Conservation (phyloP, 2,797 vertebrate species). For the Sebastes aleutianus region DNA sequence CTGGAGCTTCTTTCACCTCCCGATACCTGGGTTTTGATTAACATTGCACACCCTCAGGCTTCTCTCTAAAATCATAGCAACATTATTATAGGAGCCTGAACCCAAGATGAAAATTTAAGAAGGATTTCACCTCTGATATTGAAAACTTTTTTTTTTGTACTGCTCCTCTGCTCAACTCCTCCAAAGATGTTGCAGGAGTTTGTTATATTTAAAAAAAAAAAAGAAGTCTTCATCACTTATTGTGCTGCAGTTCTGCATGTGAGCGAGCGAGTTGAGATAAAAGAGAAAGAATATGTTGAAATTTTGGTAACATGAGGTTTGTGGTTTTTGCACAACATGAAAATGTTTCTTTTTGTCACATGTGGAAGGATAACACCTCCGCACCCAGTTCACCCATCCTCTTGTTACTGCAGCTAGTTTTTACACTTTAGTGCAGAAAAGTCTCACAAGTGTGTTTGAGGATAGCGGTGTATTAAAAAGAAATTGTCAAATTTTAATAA, state of each 20-base stretch:
- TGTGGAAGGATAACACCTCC: constrained; percentile 48
- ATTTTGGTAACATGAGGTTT: constrained; percentile 49
- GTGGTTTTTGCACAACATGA: constrained; percentile 50
- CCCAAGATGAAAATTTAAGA: constrained; percentile 55
- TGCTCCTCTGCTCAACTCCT: constrained; percentile 4
- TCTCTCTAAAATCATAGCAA: constrained; percentile 51
- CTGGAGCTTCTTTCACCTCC: constrained; percentile 37
- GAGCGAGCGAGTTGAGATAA: neutral
- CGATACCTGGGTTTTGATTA: constrained; percentile 66
- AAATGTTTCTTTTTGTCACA: constrained; percentile 35
- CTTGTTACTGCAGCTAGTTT: neutral
- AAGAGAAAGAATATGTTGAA: constrained; percentile 3
- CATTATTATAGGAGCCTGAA: constrained; percentile 42
- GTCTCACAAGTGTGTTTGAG: neutral
- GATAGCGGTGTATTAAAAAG: neutral
- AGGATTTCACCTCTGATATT: constrained; percentile 55
- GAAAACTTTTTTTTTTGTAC: neutral
- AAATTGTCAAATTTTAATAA: constrained; percentile 5
- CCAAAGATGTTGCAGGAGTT: neutral
- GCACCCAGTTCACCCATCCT: neutral
- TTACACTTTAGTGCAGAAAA: neutral
- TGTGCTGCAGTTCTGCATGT: neutral
- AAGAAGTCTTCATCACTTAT: neutral
- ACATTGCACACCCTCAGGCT: constrained; percentile 55
- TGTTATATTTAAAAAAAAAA: neutral